A percentile compares a stretch with the other conserved stretches of the same genome.
Conservation (phyloP, 2,888 invertebrate genomes). For the Euphydryas editha region DNA sequence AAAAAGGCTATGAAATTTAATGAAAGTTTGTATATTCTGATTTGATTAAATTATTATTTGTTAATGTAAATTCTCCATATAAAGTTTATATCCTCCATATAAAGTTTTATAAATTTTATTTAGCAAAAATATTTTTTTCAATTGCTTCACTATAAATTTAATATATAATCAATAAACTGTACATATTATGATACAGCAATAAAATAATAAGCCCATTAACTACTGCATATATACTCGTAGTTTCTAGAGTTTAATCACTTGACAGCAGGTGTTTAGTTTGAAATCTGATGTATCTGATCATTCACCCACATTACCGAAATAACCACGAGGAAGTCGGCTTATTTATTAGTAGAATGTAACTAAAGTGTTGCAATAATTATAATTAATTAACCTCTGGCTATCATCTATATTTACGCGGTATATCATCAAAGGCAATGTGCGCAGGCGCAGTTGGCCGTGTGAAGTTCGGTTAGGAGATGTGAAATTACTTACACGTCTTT, state of each 20-base stretch:
- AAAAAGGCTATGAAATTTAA: too few relatives aligned
- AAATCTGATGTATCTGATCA: neutral
- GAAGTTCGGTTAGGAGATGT: neutral
- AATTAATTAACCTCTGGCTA: conserved; percentile 27
- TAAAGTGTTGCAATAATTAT: conserved; percentile 16
- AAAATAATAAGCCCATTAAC: neutral
- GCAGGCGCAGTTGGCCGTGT: neutral
- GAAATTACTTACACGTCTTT: neutral
- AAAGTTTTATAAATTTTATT: too few relatives aligned
- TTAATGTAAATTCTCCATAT: too few relatives aligned
- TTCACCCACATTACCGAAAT: neutral
- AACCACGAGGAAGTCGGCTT: conserved; percentile 2
- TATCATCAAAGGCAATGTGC: conserved; percentile 29
- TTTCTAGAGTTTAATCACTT: neutral
- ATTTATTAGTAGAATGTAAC: conserved; percentile 9
- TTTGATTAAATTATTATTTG: too few relatives aligned
- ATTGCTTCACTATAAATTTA: too few relatives aligned
- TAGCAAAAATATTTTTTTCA: too few relatives aligned
- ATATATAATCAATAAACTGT: too few relatives aligned
- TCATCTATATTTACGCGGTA: conserved; percentile 28
- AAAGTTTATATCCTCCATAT: too few relatives aligned
- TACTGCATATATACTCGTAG: neutral
- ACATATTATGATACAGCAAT: neutral
- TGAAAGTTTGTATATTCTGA: too few relatives aligned
- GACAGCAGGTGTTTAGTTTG: neutral